Percentiles rank a stretch among this genome's conserved stretches.
Conservation (phyloP, 1,140 invertebrate genomes). For the Meloidogyne floridensis region DNA sequence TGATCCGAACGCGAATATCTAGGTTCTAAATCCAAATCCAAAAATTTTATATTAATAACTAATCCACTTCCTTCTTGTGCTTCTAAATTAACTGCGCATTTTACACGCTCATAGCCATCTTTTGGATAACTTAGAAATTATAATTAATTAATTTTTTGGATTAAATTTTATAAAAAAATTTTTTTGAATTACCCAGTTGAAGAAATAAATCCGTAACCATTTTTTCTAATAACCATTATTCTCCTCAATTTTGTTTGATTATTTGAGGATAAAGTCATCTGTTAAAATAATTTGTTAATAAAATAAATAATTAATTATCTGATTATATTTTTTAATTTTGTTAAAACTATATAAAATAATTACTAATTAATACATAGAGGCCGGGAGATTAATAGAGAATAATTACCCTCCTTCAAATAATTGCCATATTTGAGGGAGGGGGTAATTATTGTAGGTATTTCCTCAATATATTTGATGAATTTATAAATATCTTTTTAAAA, state of each 20-base stretch:
- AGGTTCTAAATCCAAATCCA: conserved; percentile 51
- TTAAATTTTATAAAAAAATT: too few species aligned
- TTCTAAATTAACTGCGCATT: conserved; percentile 39
- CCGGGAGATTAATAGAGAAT: too few species aligned
- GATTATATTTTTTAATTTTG: too few species aligned
- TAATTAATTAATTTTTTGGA: too few species aligned
- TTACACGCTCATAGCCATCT: conserved; percentile 22
- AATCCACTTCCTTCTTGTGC: conserved; percentile 36
- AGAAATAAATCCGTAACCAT: neutral
- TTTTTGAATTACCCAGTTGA: neutral
- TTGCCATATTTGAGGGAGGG: too few species aligned
- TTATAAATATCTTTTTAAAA: too few species aligned
- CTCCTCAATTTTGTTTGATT: conserved; percentile 4
- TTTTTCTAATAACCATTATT: neutral
- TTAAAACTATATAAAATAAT: too few species aligned
- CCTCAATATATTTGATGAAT: too few species aligned
- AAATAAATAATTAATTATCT: too few species aligned
- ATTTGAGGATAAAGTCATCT: neutral
- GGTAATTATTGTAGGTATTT: too few species aligned
- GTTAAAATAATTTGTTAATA: neutral
- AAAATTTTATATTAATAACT: conserved; percentile 45
- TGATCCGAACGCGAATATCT: conserved; percentile 40
- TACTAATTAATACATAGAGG: too few species aligned
- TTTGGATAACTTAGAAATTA: conserved; percentile 17
- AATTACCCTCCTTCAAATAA: too few species aligned